A percentile compares a stretch with the other conserved stretches of the same genome.
These are phyloP conservation scores for Cataglyphis albicans DNA, from an alignment of 2,888 invertebrate genomes.

Conservation along the genomic window DNA sequence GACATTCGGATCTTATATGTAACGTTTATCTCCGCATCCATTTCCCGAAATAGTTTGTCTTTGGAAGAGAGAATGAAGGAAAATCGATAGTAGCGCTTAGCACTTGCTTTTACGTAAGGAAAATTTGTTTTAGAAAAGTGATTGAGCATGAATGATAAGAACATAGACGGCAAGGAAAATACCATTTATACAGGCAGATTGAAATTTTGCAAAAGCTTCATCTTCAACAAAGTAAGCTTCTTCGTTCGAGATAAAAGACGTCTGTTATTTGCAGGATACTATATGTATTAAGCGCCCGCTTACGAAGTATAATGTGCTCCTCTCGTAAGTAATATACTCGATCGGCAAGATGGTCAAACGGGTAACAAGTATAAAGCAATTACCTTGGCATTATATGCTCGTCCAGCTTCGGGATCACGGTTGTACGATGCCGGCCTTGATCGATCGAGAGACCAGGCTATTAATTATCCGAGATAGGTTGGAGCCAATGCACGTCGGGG, in stretches of 20 bases:
- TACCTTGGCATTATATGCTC: constrained; percentile 76
- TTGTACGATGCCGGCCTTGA: constrained; percentile 69
- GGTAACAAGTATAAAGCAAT: constrained; percentile 79
- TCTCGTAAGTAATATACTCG: constrained; percentile 59
- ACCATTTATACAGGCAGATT: constrained; percentile 27
- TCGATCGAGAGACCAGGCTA: constrained; percentile 79
- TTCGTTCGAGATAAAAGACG: constrained; percentile 31
- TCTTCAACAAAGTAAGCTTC: constrained; percentile 9
- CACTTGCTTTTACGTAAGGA: constrained; percentile 1
- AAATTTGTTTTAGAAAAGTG: constrained; percentile 49
- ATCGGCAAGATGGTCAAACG: constrained; percentile 58
- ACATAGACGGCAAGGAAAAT: constrained; percentile 16
- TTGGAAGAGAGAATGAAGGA: constrained; percentile 25
- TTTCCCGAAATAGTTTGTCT: constrained; percentile 39
- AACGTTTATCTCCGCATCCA: constrained; percentile 48
- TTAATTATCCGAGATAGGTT: constrained; percentile 81
- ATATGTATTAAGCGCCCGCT: constrained; percentile 33
- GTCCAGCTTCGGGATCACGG: constrained; percentile 63
- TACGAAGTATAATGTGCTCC: constrained; percentile 69
- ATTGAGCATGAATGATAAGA: constrained; percentile 45
- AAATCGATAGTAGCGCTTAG: constrained; percentile 37
- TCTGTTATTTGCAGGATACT: constrained; percentile 22
- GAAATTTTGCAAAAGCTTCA: constrained; percentile 29
- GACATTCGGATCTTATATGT: constrained; percentile 40
- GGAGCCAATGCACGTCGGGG: constrained; percentile 72